These are phyloP conservation scores for Microdon myrmicae DNA, from an alignment of 2,888 invertebrate genomes.

Conservation along the genomic window DNA sequence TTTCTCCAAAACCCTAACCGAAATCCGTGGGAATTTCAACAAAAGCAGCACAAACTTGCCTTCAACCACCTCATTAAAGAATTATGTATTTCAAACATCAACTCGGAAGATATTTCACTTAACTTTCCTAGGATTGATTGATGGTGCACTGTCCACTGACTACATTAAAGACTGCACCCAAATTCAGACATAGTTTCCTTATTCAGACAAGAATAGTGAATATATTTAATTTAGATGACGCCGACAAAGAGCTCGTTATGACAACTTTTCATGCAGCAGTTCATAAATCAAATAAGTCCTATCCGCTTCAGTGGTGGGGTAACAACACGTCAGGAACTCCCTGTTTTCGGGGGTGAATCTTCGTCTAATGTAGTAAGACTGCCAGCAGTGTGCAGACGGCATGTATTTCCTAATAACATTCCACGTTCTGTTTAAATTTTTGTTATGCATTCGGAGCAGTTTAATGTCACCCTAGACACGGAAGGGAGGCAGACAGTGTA, in stretches of 20 bases:
- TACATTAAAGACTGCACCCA: too few species aligned
- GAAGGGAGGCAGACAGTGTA: too few species aligned
- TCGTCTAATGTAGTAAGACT: constrained; percentile 3
- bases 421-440: constrained; percentile 4
- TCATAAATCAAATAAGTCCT: constrained; percentile 34
- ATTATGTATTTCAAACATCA: too few species aligned
- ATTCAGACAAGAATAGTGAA: too few species aligned
- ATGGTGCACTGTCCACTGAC: too few species aligned
- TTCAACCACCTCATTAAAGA: too few species aligned
- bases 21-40: too few species aligned
- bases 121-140: too few species aligned
- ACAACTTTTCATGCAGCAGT: constrained; percentile 34
- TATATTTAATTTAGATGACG: constrained; percentile 25
- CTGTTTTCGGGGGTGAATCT: neutral
- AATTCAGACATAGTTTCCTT: too few species aligned
- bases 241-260: constrained; percentile 19
- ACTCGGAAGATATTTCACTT: too few species aligned
- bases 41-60: too few species aligned
- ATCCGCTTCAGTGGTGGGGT: constrained; percentile 31
- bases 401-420: constrained; percentile 14
- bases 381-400: constrained; percentile 6
- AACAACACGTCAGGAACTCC: constrained; percentile 19
- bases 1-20: too few species aligned
- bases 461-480: constrained; percentile 17
- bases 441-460: constrained; percentile 36